These are phyloP conservation scores for Telenomus remus DNA, from an alignment of 1,140 invertebrate genomes.

Conservation along the genomic window DNA sequence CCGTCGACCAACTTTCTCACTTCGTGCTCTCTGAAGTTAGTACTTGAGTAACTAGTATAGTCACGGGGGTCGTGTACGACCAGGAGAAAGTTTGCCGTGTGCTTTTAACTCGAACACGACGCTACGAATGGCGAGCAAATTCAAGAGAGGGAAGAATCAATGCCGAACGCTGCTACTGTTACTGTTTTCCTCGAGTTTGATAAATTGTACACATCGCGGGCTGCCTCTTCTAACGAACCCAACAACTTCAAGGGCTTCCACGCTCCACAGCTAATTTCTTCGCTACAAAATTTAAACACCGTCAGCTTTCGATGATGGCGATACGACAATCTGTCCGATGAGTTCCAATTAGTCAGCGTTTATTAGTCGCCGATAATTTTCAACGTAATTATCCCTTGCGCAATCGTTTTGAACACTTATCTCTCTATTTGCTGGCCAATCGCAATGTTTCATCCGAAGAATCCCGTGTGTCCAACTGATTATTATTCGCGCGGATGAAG, in stretches of 20 bases:
- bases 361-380: background rate
- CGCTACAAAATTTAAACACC: background rate
- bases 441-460: conserved; percentile 43
- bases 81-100: conserved; percentile 56
- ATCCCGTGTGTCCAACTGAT: conserved; percentile 44
- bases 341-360: background rate
- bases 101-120: conserved; percentile 59
- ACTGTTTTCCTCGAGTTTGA: conserved; percentile 52
- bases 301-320: conserved; percentile 12
- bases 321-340: conserved; percentile 3
- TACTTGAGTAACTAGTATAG: conserved; percentile 50
- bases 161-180: conserved; percentile 41
- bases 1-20: conserved; percentile 49
- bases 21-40: conserved; percentile 49
- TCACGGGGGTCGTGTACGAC: conserved; percentile 56
- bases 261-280: conserved; percentile 46
- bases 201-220: conserved; percentile 56
- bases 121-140: conserved; percentile 56
- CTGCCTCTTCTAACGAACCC: conserved; percentile 49
- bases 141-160: conserved; percentile 57
- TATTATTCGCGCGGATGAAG: conserved; percentile 54
- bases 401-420: background rate
- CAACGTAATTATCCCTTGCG: background rate
- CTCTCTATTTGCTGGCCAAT: conserved; percentile 13
- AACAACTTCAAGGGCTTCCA: conserved; percentile 49